Conservation (phyloP, 2,888 invertebrate genomes). For the Odontocolon sp. region DNA sequence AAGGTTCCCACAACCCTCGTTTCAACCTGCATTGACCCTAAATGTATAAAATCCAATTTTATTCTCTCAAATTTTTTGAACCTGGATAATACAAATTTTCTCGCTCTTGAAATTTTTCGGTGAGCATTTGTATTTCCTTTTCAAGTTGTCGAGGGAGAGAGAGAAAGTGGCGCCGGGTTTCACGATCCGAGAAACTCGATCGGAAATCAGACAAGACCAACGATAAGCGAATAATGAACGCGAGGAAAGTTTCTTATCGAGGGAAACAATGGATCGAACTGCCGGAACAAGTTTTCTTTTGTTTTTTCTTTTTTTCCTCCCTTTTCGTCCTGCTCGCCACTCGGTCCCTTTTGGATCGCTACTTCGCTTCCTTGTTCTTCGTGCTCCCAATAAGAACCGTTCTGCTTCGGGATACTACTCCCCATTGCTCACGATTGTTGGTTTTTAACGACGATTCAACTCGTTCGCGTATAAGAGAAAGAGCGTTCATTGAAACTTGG, state of each 20-base stretch:
- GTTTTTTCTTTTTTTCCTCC: not conserved
- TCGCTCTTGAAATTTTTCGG: not conserved
- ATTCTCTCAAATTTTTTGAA: too few species aligned
- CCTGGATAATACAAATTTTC: too few species aligned
- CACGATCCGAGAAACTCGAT: constrained; percentile 49
- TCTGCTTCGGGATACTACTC: constrained; percentile 40
- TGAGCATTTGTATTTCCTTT: not conserved
- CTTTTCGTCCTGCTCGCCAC: constrained; percentile 27
- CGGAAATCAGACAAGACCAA: constrained; percentile 44
- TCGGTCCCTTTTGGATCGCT: constrained; percentile 24
- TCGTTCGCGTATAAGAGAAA: constrained; percentile 26
- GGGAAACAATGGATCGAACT: constrained; percentile 55
- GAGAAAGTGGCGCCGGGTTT: constrained; percentile 13
- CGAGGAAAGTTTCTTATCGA: constrained; percentile 56
- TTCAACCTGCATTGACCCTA: too few species aligned
- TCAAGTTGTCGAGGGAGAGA: not conserved
- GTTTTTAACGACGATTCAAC: constrained; percentile 55
- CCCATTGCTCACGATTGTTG: constrained; percentile 53
- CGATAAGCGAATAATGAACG: constrained; percentile 59
- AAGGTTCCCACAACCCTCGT: too few species aligned
- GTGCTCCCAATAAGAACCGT: not conserved
- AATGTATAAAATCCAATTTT: too few species aligned
- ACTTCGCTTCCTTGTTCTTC: constrained; percentile 22
- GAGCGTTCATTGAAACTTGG: constrained; percentile 50
- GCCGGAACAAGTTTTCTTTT: constrained; percentile 50